Percentiles rank a stretch among this genome's conserved stretches.
Evolutionary conservation across 2,888 invertebrate species (phyloP).

Genomic region (Dryomyza anilis): DNA sequence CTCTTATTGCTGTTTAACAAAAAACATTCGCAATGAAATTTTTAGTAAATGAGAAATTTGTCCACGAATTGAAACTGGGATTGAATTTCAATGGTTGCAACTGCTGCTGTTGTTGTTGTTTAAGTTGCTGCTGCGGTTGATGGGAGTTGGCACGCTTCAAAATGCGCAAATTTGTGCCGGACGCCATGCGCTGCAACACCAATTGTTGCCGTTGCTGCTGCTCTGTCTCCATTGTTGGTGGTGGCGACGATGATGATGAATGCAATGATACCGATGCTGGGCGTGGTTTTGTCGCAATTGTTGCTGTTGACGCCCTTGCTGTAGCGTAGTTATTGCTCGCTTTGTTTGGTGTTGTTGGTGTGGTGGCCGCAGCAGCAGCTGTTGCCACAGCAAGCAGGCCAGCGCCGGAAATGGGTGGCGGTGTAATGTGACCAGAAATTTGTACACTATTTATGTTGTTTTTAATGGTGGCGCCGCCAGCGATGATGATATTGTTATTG

Average conservation of each 20-base stretch:
- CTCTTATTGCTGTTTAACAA: constrained; percentile 45
- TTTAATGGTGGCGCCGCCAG: constrained; percentile 13
- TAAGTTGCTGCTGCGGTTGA: constrained; percentile 37
- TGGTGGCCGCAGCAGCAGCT: constrained; percentile 26
- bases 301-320: constrained; percentile 29
- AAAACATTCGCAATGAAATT: constrained; percentile 60
- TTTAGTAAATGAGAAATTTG: constrained; percentile 60
- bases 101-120: constrained; percentile 29
- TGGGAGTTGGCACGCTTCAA: constrained; percentile 47
- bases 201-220: constrained; percentile 39
- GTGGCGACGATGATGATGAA: constrained; percentile 14
- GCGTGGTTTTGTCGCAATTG: constrained; percentile 29
- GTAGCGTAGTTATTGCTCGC: constrained; percentile 25
- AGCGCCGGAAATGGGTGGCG: constrained; percentile 37
- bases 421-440: constrained; percentile 27
- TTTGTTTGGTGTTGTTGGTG: constrained; percentile 21
- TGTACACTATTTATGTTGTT: constrained; percentile 25
- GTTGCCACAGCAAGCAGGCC: constrained; percentile 48
- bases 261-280: constrained; percentile 40
- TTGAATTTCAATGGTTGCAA: constrained; percentile 46
- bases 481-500: constrained; percentile 35
- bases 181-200: constrained; percentile 49
- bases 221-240: too few relatives aligned
- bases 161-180: constrained; percentile 51
- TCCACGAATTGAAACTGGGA: constrained; percentile 60